Conservation (phyloP, 2,797 vertebrate species). For the Podargus strigoides region DNA sequence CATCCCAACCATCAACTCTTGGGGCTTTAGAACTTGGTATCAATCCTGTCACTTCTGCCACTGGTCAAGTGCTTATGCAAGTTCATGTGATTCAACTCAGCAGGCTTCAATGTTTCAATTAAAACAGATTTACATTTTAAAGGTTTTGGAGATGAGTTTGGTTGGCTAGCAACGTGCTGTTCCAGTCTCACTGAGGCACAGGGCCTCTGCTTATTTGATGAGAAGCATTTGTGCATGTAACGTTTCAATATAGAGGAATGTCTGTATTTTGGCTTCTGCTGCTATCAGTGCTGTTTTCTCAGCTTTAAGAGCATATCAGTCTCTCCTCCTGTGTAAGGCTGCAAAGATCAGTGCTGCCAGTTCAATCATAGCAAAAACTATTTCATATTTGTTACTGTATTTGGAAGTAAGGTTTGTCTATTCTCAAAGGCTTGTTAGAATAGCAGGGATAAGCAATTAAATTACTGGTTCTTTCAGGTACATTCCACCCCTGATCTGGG, state of each 20-base stretch:
- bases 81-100: neutral
- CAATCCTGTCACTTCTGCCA: neutral
- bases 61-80: neutral
- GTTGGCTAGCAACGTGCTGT: neutral
- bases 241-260: neutral
- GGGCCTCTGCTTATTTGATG: neutral
- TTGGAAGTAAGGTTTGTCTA: neutral
- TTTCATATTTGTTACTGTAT: neutral
- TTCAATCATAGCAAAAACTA: neutral
- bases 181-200: neutral
- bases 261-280: neutral
- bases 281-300: neutral
- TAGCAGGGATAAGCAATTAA: neutral
- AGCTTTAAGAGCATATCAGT: neutral
- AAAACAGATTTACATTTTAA: conserved; percentile 6
- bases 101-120: conserved; percentile 6
- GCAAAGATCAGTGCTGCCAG: neutral
- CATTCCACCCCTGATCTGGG: conserved; percentile 93
- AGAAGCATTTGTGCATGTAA: neutral
- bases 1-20: neutral
- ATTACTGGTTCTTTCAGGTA: conserved; percentile 78
- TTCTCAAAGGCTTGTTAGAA: neutral
- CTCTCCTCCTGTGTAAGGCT: neutral
- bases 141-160: neutral
- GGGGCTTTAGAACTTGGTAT: neutral